Evolutionary conservation across 2,113 vertebrate species (phyloP), one percentile per base, ranked within the genome.

Genomic region (Lagenorhynchus albirostris): DNA sequence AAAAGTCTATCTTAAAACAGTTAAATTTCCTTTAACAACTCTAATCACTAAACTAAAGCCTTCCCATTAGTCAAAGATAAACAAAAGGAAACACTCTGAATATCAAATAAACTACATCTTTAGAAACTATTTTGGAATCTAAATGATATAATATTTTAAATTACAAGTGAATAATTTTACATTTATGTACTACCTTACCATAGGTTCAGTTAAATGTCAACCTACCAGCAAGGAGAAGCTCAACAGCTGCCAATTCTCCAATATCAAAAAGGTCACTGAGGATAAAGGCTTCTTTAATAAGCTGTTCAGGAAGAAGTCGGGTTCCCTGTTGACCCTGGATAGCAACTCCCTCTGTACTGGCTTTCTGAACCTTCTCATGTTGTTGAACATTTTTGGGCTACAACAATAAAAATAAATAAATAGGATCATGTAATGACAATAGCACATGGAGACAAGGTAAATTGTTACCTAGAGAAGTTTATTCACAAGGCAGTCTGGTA

Each of bases 261-360:
- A 99, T 99, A 96, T 99, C 99, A 98, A 99, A 99, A 83, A 99
- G 98, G 98, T 99, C 99, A 94, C 99, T 99, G 92, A 99, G 99
- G 98, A 99, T 99, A 98, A 99, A 99, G 58, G 99, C 99, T 98
- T 99, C 99, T 94, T 98, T 98, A 95, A 99, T 99, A 93, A 99
- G 99, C 94, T 99, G 99, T 92, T 99, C 99, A 20, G 99, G 99
- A 89, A 99, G 99, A 44, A 99, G 99, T 8, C 99, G 98, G 9
- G 99, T 99, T 29, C 99, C 99, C 97, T 99, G 99, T 90, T 99
- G 99, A 94, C 99, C 99, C 97, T 99, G 99, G 96, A 99, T 99
- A 97, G 99, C 99, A 65, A 99, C 99, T 68, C 99, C 99, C 95
- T 99, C 99, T 29, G 99, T 99, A 98, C 99, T 99, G 95, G 99